Evolutionary conservation across 30 jellyfish, hydroid and myxozoan genomes (phyloP).

Genomic region (Hydractinia echinata): DNA sequence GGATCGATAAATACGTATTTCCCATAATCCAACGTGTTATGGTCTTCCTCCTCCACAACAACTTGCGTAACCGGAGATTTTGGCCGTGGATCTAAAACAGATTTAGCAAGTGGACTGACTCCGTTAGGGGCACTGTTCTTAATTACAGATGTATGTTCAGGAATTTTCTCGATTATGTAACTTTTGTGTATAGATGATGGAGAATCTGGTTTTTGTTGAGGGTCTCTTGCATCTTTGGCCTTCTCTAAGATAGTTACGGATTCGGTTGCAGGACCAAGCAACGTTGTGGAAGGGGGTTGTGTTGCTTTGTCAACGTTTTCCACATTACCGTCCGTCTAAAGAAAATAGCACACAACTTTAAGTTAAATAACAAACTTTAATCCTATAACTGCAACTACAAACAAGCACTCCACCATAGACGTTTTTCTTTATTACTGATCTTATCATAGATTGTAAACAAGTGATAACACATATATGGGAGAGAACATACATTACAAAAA

Average conservation of each 20-base stretch:
- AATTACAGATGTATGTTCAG: conserved; percentile 4
- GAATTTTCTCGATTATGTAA: conserved; percentile 35
- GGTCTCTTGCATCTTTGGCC: not conserved
- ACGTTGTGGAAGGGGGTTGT: not conserved
- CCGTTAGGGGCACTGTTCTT: not conserved
- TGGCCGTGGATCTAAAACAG: not conserved
- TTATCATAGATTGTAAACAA: too few species aligned
- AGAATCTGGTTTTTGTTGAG: conserved; percentile 1
- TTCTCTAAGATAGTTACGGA: not conserved
- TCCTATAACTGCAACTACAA: too few species aligned
- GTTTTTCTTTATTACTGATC: too few species aligned
- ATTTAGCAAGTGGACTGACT: not conserved
- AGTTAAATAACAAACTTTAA: too few species aligned
- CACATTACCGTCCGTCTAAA: not conserved
- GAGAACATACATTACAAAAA: too few species aligned
- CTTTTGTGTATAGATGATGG: conserved; percentile 7
- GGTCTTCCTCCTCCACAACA: conserved; percentile 40
- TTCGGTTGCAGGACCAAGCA: not conserved
- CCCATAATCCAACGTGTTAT: conserved; percentile 72
- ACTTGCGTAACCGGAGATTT: conserved; percentile 18
- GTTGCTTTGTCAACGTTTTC: not conserved
- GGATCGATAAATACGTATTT: conserved; percentile 82
- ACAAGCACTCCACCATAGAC: too few species aligned
- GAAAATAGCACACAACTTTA: too few species aligned
- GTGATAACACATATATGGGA: too few species aligned